A percentile compares a stretch with the other conserved stretches of the same genome.
Conservation (phyloP, 92 coral and sea anemone genomes). For the Porites rus region DNA sequence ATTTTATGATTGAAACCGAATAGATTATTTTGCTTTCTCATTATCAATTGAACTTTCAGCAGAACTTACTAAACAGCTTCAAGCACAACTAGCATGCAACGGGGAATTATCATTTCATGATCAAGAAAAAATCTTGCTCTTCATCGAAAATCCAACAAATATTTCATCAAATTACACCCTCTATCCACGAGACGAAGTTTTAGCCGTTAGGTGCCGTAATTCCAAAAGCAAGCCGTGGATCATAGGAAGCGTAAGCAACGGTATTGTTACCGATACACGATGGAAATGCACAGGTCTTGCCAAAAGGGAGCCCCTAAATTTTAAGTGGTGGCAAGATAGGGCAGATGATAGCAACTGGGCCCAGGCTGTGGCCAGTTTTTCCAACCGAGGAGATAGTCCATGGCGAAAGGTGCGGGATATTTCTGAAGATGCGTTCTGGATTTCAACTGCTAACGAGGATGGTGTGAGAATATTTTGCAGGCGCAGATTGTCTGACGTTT, state of each 20-base stretch:
- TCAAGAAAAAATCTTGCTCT: not conserved
- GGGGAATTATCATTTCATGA: not conserved
- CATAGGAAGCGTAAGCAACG: constrained; percentile 7
- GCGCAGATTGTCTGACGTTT: constrained; percentile 10
- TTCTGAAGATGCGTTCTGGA: not conserved
- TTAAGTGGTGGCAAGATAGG: not conserved
- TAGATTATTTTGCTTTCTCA: too few relatives aligned
- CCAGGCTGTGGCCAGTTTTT: not conserved
- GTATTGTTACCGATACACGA: constrained; percentile 9
- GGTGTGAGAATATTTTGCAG: not conserved
- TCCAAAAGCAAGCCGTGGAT: not conserved
- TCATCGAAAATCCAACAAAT: not conserved
- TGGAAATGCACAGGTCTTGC: constrained; percentile 6
- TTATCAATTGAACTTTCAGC: not conserved
- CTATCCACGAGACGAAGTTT: not conserved
- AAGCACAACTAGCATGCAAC: not conserved
- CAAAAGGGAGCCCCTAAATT: not conserved
- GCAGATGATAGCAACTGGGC: constrained; percentile 9
- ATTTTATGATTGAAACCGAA: too few relatives aligned
- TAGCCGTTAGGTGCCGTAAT: constrained; percentile 6
- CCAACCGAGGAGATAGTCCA: not conserved
- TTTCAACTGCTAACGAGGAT: not conserved
- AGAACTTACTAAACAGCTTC: not conserved
- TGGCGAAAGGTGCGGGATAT: constrained; percentile 9
- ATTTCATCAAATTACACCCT: not conserved